These are phyloP conservation scores for Asbolus verrucosus DNA, from an alignment of 1,140 invertebrate genomes.

Conservation along the genomic window DNA sequence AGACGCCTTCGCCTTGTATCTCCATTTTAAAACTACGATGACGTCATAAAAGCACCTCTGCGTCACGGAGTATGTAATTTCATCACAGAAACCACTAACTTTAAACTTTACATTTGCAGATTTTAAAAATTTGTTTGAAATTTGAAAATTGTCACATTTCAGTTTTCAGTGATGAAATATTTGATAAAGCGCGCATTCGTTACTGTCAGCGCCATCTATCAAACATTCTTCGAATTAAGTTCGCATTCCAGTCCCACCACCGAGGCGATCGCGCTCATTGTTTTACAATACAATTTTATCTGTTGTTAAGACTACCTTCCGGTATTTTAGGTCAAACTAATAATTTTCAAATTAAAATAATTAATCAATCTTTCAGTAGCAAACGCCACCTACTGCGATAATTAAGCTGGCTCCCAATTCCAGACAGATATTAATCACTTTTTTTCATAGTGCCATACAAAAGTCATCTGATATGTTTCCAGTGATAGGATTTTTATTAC, in stretches of 20 bases:
- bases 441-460: conserved; percentile 20
- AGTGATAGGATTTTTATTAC: conserved; percentile 30
- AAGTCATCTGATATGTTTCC: conserved; percentile 16
- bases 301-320: conserved; percentile 26
- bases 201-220: too few relatives aligned
- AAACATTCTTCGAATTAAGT: too few relatives aligned
- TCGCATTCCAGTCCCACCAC: conserved; percentile 22
- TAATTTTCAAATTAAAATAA: conserved; percentile 43
- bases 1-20: neutral
- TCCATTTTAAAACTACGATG: too few relatives aligned
- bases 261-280: neutral
- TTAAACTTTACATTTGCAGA: too few relatives aligned
- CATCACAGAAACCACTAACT: too few relatives aligned
- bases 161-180: too few relatives aligned
- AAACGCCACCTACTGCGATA: conserved; percentile 40
- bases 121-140: too few relatives aligned
- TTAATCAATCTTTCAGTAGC: conserved; percentile 47
- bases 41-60: too few relatives aligned
- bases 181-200: too few relatives aligned
- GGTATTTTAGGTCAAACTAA: conserved; percentile 41
- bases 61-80: too few relatives aligned
- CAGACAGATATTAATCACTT: conserved; percentile 45
- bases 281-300: conserved; percentile 13
- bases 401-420: conserved; percentile 39
- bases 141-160: too few relatives aligned